Evolutionary conservation across 2,113 vertebrate genomes (phyloP), one percentile per base, ranked within the genome.

Genomic region (Microcebus ravelobensis): DNA sequence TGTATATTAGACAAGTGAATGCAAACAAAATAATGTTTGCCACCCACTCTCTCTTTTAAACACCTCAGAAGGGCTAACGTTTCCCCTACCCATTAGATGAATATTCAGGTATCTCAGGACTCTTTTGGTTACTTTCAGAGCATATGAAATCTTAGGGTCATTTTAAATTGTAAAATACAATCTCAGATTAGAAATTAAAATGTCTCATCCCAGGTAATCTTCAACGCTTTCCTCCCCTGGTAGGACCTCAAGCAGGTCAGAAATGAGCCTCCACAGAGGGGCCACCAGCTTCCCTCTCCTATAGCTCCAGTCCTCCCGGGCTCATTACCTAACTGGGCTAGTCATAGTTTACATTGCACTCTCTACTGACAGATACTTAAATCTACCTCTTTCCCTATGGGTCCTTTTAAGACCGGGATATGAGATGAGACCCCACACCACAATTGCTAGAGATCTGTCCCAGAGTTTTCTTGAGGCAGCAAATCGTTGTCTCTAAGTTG

Each of bases 1-100:
- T 61, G 29, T 61, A 36, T 59, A 59, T 92, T 70, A 91, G 77
- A 76, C 29, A 48, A 74, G 6, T 3, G 31, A 59, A 59, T 45
- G 52, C 29, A 80, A 96, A 92, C n/a, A 76, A 86, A 90, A 52
- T 65, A 31, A 55, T 59, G 77, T 90, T 90, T 90, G 10, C 3
- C 2, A 9, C 3, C 14, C 5, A 23, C 5, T 81, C 13, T 85
- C 25, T 45, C 52, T 79, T 82, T 82, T 77, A 42, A 87, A 29
- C 17, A 77, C 15, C 4, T 87, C 36, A 87, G 1, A 55, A 20
- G 8, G 13, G 31, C 21, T 63, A 36, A 55, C 36, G 31, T n/a
- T 71, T 55, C 10, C 42, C 8, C 11, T 48, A 55, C 0, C 1
- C 6, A 8, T 84, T 55, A 74, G 48, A n/a, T 87, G 25, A 59